Evolutionary conservation across 1,140 invertebrate genomes (phyloP).

Genomic region (Muscidifurax raptorellus): DNA sequence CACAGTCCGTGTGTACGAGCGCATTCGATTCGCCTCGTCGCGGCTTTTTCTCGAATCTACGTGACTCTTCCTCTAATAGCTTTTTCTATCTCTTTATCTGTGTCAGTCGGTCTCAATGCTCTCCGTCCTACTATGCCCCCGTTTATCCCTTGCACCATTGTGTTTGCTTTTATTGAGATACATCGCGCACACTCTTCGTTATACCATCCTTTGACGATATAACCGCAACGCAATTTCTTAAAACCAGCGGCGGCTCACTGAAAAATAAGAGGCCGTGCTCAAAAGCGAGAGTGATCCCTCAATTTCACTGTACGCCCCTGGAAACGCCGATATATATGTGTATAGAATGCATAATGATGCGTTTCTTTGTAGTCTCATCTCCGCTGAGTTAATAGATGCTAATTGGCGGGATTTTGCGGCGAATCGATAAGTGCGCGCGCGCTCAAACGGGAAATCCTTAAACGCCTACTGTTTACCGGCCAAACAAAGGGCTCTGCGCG

Average conservation of each 20-base stretch:
- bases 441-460: conserved; percentile 7
- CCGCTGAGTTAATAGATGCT: conserved; percentile 2
- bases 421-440: conserved; percentile 44
- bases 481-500: conserved; percentile 61
- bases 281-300: conserved; percentile 26
- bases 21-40: neutral
- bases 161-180: neutral
- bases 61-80: conserved; percentile 16
- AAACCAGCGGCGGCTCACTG: too few relatives aligned
- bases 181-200: neutral
- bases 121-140: too few relatives aligned
- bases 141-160: neutral
- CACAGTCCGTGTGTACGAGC: neutral
- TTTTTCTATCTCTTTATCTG: conserved; percentile 23
- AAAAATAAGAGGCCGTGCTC: too few relatives aligned
- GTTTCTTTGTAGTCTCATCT: neutral
- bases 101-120: conserved; percentile 7
- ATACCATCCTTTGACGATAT: neutral
- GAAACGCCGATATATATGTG: conserved; percentile 26
- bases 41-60: neutral
- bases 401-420: conserved; percentile 49
- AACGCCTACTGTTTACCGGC: conserved; percentile 35
- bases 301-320: conserved; percentile 34
- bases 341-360: neutral
- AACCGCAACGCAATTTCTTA: neutral